These are phyloP conservation scores for Apotomis betuletana DNA, from an alignment of 2,888 invertebrate genomes.

Conservation along the genomic window DNA sequence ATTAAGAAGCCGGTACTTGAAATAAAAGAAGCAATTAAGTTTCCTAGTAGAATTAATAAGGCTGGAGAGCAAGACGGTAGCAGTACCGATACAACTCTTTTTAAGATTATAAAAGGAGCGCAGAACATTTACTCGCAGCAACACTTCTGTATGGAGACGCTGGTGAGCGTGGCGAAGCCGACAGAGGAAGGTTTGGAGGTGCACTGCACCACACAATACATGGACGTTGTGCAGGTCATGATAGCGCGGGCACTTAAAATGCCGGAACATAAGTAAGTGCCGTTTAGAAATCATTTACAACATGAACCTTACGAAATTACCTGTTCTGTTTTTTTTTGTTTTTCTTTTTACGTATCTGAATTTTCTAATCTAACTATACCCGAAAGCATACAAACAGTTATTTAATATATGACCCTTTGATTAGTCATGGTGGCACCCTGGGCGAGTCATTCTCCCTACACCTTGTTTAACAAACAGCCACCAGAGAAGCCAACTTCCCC, in stretches of 20 bases:
- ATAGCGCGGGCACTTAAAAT: conserved; percentile 81
- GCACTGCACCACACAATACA: conserved; percentile 84
- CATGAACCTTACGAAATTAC: too few relatives aligned
- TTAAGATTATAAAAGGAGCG: conserved; percentile 75
- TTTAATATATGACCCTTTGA: too few relatives aligned
- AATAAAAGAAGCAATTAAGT: conserved; percentile 51
- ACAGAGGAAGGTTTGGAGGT: conserved; percentile 87
- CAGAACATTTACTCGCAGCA: conserved; percentile 84
- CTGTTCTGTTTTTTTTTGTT: too few relatives aligned
- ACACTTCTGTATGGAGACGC: conserved; percentile 89
- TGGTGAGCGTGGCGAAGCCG: conserved; percentile 85
- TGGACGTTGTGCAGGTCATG: conserved; percentile 81
- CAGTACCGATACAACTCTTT: conserved; percentile 63
- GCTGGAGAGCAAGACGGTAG: conserved; percentile 45
- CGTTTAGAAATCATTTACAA: too few relatives aligned
- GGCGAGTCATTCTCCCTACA: too few relatives aligned
- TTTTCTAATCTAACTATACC: too few relatives aligned
- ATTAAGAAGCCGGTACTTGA: conserved; percentile 60
- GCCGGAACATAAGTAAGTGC: conserved; percentile 73
- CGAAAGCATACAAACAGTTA: too few relatives aligned
- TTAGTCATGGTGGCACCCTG: too few relatives aligned
- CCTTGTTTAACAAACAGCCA: too few relatives aligned
- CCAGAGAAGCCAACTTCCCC: conserved; percentile 52
- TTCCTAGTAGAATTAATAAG: conserved; percentile 49
- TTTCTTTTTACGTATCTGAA: too few relatives aligned